A percentile compares a stretch with the other conserved stretches of the same genome.
phyloP scores from a whole-genome alignment of 2,797 vertebrate genomes.

The Acanthurus leucopareius region DNA sequence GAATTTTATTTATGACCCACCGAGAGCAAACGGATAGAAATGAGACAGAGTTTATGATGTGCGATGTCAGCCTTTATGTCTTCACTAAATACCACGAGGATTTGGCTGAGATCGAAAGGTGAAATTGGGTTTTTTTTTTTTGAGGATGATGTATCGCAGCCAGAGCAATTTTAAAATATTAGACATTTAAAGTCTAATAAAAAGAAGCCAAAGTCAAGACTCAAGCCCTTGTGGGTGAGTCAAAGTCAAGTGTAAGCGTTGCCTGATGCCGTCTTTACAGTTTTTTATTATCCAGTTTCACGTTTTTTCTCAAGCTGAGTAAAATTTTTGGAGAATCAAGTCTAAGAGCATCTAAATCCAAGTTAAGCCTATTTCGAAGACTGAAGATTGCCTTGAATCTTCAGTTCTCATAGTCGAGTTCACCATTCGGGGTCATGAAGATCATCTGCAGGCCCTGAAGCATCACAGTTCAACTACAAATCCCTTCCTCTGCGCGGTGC shows the following conservation, averaged over 20 bases:
- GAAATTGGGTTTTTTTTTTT: background rate
- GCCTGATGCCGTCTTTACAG: background rate
- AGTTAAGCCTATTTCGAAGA: background rate
- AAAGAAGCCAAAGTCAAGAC: too few relatives aligned
- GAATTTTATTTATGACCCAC: slow-evolving; percentile 27
- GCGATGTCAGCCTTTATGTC: slow-evolving; percentile 11
- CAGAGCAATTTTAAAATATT: too few relatives aligned
- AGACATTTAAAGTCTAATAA: too few relatives aligned
- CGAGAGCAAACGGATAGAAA: slow-evolving; percentile 14
- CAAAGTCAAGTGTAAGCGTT: too few relatives aligned
- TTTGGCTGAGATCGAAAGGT: background rate
- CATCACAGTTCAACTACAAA: background rate
- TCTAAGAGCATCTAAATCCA: background rate
- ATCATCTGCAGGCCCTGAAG: too few relatives aligned
- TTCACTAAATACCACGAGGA: slow-evolving; percentile 18
- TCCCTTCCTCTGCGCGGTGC: too few relatives aligned
- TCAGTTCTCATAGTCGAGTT: too few relatives aligned
- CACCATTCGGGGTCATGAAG: too few relatives aligned
- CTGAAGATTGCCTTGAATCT: too few relatives aligned
- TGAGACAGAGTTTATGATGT: slow-evolving; percentile 5
- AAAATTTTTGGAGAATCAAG: background rate
- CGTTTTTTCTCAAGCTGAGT: background rate
- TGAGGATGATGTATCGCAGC: too few relatives aligned
- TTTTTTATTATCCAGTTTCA: background rate
- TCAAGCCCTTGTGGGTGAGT: too few relatives aligned